These are phyloP conservation scores for Galeopterus variegatus DNA, from an alignment of 2,113 vertebrate genomes.

Conservation along the genomic window DNA sequence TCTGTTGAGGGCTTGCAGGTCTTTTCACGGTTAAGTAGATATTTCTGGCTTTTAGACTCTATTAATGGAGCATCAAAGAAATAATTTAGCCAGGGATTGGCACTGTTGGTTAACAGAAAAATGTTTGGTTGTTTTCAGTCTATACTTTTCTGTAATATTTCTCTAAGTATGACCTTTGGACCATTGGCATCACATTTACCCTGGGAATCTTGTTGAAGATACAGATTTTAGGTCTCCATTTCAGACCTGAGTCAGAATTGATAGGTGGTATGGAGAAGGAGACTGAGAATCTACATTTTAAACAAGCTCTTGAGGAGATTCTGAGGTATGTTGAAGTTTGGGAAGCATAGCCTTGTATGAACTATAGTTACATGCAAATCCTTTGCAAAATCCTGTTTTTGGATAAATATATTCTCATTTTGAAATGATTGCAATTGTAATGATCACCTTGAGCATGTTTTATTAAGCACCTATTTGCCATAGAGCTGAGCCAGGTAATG, in stretches of 20 bases:
- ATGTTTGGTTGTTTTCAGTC: not conserved
- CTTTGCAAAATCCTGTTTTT: constrained; percentile 28
- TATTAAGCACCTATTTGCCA: not conserved
- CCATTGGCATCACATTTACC: not conserved
- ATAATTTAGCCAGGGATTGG: constrained; percentile 10
- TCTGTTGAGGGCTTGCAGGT: not conserved
- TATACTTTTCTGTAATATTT: not conserved
- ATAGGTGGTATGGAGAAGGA: not conserved
- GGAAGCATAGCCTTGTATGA: not conserved
- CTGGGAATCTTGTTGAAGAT: not conserved
- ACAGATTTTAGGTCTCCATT: not conserved
- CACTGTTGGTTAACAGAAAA: not conserved
- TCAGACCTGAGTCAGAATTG: not conserved
- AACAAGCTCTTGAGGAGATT: not conserved
- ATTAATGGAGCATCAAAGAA: constrained; percentile 9
- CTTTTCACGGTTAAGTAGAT: constrained; percentile 12
- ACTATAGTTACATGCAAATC: not conserved
- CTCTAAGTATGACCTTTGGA: not conserved
- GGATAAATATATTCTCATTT: not conserved
- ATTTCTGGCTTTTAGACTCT: constrained; percentile 56
- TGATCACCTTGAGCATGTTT: not conserved
- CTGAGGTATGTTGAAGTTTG: not conserved
- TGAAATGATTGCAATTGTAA: not conserved
- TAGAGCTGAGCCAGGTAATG: not conserved
- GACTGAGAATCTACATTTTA: not conserved